Evolutionary conservation across 2,888 invertebrate species (phyloP).

Genomic region (Nebria salina): DNA sequence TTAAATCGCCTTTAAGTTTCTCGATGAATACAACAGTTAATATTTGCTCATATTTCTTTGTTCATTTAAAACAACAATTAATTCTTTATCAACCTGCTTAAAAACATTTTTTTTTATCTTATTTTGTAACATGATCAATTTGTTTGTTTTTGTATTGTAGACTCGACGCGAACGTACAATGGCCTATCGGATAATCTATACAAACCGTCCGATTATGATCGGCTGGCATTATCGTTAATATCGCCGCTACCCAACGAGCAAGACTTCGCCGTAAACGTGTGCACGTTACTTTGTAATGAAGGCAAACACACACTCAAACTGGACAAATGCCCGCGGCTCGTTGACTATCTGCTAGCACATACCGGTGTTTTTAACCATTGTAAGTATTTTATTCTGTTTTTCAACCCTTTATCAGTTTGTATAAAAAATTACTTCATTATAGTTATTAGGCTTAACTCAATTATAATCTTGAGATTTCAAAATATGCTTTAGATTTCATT

Average conservation of each 20-base stretch:
- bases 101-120: background rate
- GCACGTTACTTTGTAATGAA: conserved; percentile 94
- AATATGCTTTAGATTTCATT: background rate
- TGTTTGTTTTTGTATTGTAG: conserved; percentile 58
- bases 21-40: no score
- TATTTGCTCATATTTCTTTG: background rate
- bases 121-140: background rate
- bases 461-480: no score
- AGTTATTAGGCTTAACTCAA: no score
- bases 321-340: conserved; percentile 83
- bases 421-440: background rate
- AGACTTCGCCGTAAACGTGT: conserved; percentile 97
- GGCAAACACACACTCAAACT: conserved; percentile 88
- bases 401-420: background rate
- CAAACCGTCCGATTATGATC: conserved; percentile 81
- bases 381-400: conserved; percentile 62
- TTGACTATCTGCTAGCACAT: conserved; percentile 91
- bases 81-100: background rate
- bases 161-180: conserved; percentile 70
- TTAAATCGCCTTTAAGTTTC: no score
- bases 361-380: conserved; percentile 92
- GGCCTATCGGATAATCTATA: conserved; percentile 75
- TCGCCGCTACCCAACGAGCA: conserved; percentile 99
- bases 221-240: conserved; percentile 87
- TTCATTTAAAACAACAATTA: background rate